phyloP scores from a whole-genome alignment of 2,888 invertebrate species.

The Meteorus cinctellus region DNA sequence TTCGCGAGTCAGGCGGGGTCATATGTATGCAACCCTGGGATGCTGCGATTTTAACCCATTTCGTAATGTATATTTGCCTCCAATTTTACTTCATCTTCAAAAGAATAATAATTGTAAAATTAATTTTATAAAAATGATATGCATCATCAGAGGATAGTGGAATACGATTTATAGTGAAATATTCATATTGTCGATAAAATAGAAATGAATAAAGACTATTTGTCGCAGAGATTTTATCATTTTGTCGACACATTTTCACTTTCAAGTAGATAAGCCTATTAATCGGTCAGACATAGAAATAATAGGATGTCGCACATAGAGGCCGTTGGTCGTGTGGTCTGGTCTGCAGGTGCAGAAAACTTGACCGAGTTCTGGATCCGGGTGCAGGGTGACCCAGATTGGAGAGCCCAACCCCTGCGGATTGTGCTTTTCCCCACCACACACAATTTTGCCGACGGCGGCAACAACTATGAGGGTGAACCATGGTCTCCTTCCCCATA shows the following conservation, averaged over 20 bases:
- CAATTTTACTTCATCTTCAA: background rate
- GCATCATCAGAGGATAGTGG: background rate
- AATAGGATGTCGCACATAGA: conserved; percentile 44
- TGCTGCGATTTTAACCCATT: background rate
- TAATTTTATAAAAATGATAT: background rate
- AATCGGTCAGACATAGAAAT: conserved; percentile 41
- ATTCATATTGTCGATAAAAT: conserved; percentile 5
- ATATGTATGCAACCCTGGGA: conserved; percentile 2
- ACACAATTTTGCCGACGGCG: conserved; percentile 6
- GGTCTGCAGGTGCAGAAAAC: conserved; percentile 72
- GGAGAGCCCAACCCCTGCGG: conserved; percentile 55
- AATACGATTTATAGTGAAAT: background rate
- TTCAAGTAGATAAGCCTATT: conserved; percentile 25
- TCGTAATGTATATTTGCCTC: background rate
- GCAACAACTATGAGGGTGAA: conserved; percentile 14
- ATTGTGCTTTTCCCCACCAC: conserved; percentile 33
- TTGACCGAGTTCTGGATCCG: conserved; percentile 70
- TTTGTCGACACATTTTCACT: background rate
- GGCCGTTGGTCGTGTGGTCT: conserved; percentile 59
- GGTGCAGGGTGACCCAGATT: conserved; percentile 70
- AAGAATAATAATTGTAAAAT: background rate
- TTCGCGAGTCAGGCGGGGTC: background rate
- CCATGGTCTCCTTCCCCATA: background rate
- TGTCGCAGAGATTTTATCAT: background rate
- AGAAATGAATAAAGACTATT: background rate